Percentiles rank a stretch among this genome's conserved stretches.
These are phyloP conservation scores for Ptychobarbus kaznakovi DNA, from an alignment of 2,797 vertebrate species.

Conservation along the genomic window DNA sequence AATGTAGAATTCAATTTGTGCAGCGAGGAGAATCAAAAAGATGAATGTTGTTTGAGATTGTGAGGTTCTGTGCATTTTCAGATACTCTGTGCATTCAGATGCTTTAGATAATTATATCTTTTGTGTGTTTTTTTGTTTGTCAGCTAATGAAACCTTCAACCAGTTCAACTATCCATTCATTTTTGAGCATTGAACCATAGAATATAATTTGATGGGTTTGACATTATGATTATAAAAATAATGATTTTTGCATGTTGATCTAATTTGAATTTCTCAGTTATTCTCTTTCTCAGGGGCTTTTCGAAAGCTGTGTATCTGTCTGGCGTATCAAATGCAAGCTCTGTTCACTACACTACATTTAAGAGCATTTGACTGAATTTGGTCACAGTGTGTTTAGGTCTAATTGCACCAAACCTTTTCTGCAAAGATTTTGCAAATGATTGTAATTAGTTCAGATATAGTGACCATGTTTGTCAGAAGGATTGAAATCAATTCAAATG, in stretches of 20 bases:
- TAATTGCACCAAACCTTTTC: conserved; percentile 35
- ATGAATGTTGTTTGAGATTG: conserved; percentile 50
- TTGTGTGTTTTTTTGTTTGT: conserved; percentile 40
- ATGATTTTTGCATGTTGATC: conserved; percentile 59
- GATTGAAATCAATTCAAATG: conserved; percentile 51
- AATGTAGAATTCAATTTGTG: conserved; percentile 45
- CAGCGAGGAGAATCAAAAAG: conserved; percentile 43
- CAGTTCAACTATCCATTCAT: conserved; percentile 19
- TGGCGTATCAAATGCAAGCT: conserved; percentile 14
- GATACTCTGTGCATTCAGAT: conserved; percentile 48
- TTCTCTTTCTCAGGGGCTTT: conserved; percentile 64
- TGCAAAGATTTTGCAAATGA: background rate
- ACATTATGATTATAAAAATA: conserved; percentile 14
- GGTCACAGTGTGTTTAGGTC: conserved; percentile 34
- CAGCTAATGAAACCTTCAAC: conserved; percentile 43
- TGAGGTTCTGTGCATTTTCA: conserved; percentile 53
- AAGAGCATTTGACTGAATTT: conserved; percentile 49
- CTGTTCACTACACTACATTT: conserved; percentile 59
- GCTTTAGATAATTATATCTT: conserved; percentile 49
- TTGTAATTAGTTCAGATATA: conserved; percentile 29
- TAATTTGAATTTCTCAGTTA: conserved; percentile 52
- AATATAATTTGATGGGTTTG: conserved; percentile 25
- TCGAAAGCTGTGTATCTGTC: conserved; percentile 44
- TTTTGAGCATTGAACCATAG: conserved; percentile 33
- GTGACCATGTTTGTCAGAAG: conserved; percentile 43